phyloP scores from a whole-genome alignment of 2,797 vertebrate genomes.

The Pseudomugil tenellus region DNA sequence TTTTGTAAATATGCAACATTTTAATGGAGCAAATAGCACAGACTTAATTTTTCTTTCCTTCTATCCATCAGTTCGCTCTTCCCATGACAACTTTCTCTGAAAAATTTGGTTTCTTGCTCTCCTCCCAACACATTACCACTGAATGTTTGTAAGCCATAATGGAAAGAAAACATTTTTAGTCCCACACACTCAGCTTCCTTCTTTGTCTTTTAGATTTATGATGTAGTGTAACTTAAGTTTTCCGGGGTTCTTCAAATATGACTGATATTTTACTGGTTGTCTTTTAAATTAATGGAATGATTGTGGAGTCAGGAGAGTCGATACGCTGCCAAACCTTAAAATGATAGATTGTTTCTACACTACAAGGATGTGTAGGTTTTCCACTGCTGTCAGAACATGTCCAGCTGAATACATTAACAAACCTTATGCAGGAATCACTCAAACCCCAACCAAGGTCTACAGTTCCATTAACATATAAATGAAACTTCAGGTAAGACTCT shows the following conservation, averaged over 20 bases:
- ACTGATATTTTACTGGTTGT: slow-evolving; percentile 57
- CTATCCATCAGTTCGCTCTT: slow-evolving; percentile 47
- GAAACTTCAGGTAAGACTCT: slow-evolving; percentile 61
- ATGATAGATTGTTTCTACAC: slow-evolving; percentile 60
- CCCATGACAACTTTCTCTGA: slow-evolving; percentile 33
- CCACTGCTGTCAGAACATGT: slow-evolving; percentile 50
- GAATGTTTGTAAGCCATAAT: slow-evolving; percentile 32
- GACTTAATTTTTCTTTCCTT: slow-evolving; percentile 4
- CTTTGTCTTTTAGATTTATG: slow-evolving; percentile 63
- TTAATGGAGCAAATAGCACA: slow-evolving; percentile 13
- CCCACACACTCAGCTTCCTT: slow-evolving; percentile 27
- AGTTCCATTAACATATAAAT: slow-evolving; percentile 81
- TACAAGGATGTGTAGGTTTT: slow-evolving; percentile 57
- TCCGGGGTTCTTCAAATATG: slow-evolving; percentile 46
- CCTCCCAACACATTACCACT: slow-evolving; percentile 36
- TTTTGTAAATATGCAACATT: slow-evolving; percentile 16
- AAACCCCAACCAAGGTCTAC: slow-evolving; percentile 61
- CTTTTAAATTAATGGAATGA: slow-evolving; percentile 55
- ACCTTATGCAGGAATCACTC: slow-evolving; percentile 61
- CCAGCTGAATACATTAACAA: slow-evolving; percentile 61
- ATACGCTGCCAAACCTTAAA: slow-evolving; percentile 44
- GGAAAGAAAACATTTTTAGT: slow-evolving; percentile 40
- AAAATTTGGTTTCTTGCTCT: slow-evolving; percentile 35
- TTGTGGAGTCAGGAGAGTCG: slow-evolving; percentile 50
- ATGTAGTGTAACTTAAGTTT: slow-evolving; percentile 41